Evolutionary conservation across 2,113 vertebrate genomes (phyloP).

Genomic region (Spheniscus mendiculus): DNA sequence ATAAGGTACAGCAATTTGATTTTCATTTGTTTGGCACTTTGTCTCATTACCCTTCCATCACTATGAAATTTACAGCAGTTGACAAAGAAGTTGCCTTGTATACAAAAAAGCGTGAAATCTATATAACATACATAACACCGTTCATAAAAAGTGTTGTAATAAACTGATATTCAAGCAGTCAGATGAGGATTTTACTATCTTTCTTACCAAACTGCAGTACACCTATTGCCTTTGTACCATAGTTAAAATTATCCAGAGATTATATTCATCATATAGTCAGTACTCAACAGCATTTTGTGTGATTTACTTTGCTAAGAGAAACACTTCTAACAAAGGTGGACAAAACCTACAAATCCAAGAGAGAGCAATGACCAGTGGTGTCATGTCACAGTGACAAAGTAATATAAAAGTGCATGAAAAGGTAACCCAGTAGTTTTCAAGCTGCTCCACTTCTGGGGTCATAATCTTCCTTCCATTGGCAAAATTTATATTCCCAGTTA

Average conservation of each 20-base stretch:
- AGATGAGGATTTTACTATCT: neutral
- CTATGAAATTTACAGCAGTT: neutral
- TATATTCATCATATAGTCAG: neutral
- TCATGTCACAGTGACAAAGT: neutral
- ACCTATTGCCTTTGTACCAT: neutral
- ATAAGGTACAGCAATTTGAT: neutral
- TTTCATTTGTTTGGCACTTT: constrained; percentile 22
- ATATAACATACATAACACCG: neutral
- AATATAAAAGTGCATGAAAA: neutral
- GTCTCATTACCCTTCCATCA: constrained; percentile 7
- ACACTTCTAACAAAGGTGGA: neutral
- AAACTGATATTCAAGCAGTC: neutral
- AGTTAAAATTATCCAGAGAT: neutral
- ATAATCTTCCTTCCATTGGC: neutral
- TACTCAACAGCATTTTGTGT: neutral
- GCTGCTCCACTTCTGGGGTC: neutral
- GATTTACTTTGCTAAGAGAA: neutral
- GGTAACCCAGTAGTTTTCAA: neutral
- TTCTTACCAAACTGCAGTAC: neutral
- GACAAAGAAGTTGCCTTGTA: neutral
- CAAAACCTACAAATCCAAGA: neutral
- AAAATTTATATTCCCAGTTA: neutral
- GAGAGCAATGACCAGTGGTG: neutral
- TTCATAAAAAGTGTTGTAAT: neutral
- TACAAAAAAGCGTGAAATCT: neutral